Evolutionary conservation across 2,797 vertebrate genomes (phyloP), one percentile per base, ranked within the genome.

Genomic region (Phataginus tetradactyla): DNA sequence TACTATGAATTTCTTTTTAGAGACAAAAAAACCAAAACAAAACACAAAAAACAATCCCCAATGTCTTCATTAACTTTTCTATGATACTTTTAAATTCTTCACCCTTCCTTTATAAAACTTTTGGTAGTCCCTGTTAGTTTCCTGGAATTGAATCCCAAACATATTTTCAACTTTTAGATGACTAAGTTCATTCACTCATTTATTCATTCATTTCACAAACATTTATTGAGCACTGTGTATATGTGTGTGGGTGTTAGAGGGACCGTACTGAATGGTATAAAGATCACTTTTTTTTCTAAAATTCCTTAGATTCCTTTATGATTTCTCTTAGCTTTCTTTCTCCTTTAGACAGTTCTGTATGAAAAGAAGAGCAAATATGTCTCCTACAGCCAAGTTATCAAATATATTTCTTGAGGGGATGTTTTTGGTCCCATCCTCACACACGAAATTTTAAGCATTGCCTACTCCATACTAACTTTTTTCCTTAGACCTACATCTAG

Each of bases 381-480:
- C 53, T 75, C 32, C 29, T 29, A 21, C 1, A 3, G 39, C 34
- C 0, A 10, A 68, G 49, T 79, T 37, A 69, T 13, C 17, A 29
- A 20, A 79, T n/a, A 7, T 51, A 13, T 63, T 39, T 32, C 45
- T 29, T 34, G 29, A 64, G 3, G 4, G 9, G 5, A 53, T 27
- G 2, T 13, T 53, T 45, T 55, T 21, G 45, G 7, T 15, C n/a
- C 4, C 64, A 1, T 51, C 23, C n/a, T 86, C 27, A 21, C 1
- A 10, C 15, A 49, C 2, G 39, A 39, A 23, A 12, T 23, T 4
- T 55, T n/a, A 42, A 49, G 20, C 2, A 2, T 2, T 15, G 5
- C 2, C 29, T 51, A 5, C 2, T 37, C 15, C 23, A 17, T 4
- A 29, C 12, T 13, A 42, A 17, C 37, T 11, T 14, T 4, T 59